Base-by-base conservation (phyloP, 2,888 invertebrate genomes). In the Isoperla grammatica region DNA sequence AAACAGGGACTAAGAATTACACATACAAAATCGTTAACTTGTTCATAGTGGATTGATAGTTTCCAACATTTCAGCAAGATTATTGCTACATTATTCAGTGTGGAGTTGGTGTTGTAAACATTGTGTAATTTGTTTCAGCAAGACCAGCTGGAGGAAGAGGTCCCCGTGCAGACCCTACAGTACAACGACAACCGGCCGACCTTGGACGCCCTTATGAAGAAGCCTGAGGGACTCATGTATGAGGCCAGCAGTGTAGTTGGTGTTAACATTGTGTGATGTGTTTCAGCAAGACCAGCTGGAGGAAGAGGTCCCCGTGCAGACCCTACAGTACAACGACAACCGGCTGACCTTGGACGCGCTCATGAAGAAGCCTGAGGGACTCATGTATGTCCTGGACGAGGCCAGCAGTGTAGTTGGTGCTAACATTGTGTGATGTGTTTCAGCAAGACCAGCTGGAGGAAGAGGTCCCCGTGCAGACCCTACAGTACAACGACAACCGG, bases 131-230 rank as follows among this genome's bases (percentile, higher is more conserved):
- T 15, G 9, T 13, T 50, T 2, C 64, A 78, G 83, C 80, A 84
- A 85, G 80, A 84, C 66, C 81, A 81, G 71, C 84, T 86, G 63
- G 89, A 89, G 63, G 95, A 95, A 72, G 88, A 87, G 19, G 79
- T 93, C 49, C 81, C 86, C 6, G 78, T 81, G n/a, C 79, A 83
- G 42, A 79, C 81, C 29, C 79, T 93, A 35, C 84, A 85, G 66
- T 95, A 87, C 72, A 90, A 91, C 71, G 92, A 95, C 72, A 96
- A 96, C 72, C 88, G 90, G 69, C 84, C 85, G 56, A 86, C 91
- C 19, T 82, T 96, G 23, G 95, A 96, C 70, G 88, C 92, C 74
- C 80, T 96, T 23, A 82, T 96, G 76, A 85, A 85, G 46, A 90
- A 89, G 73, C 89, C 90, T 3, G 80, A 85, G 61, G 95, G 95